Conservation (phyloP, 2,888 invertebrate genomes). For the Calameuta filiformis region DNA sequence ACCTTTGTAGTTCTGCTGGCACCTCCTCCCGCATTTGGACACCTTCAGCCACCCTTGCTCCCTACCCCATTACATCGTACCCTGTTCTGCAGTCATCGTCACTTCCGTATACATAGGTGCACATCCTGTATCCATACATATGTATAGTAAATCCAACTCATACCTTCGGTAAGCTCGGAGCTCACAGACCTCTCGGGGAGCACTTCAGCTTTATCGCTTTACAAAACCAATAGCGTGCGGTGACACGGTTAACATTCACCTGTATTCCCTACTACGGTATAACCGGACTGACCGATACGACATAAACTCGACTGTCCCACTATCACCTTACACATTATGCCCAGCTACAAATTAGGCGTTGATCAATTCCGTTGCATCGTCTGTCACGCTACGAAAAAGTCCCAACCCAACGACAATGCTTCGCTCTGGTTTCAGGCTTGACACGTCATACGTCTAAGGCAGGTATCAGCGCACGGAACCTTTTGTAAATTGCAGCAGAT, state of each 20-base stretch:
- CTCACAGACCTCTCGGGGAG: neutral
- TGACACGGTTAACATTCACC: neutral
- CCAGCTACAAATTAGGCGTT: neutral
- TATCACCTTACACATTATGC: neutral
- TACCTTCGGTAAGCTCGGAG: neutral
- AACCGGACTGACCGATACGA: neutral
- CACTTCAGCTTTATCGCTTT: neutral
- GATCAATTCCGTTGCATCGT: neutral
- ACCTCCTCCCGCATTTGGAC: conserved; percentile 9
- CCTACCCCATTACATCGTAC: neutral
- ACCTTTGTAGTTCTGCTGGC: neutral
- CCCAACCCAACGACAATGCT: neutral
- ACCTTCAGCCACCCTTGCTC: neutral
- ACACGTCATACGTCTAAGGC: neutral
- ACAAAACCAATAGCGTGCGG: conserved; percentile 5
- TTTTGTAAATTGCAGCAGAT: neutral
- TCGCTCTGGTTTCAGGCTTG: neutral
- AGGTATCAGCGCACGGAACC: neutral
- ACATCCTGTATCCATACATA: neutral
- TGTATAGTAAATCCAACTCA: neutral
- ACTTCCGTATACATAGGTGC: neutral
- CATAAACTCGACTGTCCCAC: neutral
- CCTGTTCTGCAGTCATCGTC: neutral
- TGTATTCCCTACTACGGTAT: neutral
- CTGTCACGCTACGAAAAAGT: neutral